phyloP scores from a whole-genome alignment of 2,888 invertebrate genomes.

The Antitype chi region DNA sequence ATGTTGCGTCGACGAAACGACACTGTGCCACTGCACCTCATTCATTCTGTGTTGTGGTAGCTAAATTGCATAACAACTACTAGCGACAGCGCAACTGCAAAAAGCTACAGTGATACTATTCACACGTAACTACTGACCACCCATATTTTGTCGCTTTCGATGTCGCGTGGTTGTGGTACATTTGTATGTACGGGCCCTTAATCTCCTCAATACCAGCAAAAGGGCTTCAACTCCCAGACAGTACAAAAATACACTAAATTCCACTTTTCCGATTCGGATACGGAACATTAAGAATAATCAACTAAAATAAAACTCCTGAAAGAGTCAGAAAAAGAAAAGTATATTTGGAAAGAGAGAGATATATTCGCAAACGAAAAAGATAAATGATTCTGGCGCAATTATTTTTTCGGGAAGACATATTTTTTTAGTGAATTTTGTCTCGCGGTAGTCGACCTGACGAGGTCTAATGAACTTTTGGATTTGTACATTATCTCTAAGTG shows the following conservation, averaged over 20 bases:
- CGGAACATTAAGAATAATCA: slow-evolving; percentile 45
- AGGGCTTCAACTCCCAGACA: not conserved
- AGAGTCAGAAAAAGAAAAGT: slow-evolving; percentile 50
- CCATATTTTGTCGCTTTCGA: not conserved
- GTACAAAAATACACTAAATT: slow-evolving; percentile 4
- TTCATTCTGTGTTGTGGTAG: not conserved
- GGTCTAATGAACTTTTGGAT: slow-evolving; percentile 63
- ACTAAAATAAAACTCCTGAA: slow-evolving; percentile 58
- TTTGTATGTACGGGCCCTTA: not conserved
- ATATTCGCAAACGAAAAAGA: slow-evolving; percentile 59
- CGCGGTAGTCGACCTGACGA: slow-evolving; percentile 62
- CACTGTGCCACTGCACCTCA: not conserved
- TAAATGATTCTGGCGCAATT: slow-evolving; percentile 64
- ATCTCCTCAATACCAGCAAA: slow-evolving; percentile 18
- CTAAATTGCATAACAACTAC: not conserved
- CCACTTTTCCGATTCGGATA: slow-evolving; percentile 27
- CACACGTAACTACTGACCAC: not conserved
- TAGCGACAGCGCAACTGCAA: not conserved
- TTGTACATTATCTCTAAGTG: slow-evolving; percentile 1
- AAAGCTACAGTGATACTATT: not conserved
- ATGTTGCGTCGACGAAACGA: not conserved
- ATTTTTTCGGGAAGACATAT: slow-evolving; percentile 53
- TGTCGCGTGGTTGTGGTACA: not conserved
- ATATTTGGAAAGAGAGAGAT: slow-evolving; percentile 37
- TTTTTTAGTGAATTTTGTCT: slow-evolving; percentile 52